Evolutionary conservation across 2,113 vertebrate genomes (phyloP).

Genomic region (Coturnix japonica): DNA sequence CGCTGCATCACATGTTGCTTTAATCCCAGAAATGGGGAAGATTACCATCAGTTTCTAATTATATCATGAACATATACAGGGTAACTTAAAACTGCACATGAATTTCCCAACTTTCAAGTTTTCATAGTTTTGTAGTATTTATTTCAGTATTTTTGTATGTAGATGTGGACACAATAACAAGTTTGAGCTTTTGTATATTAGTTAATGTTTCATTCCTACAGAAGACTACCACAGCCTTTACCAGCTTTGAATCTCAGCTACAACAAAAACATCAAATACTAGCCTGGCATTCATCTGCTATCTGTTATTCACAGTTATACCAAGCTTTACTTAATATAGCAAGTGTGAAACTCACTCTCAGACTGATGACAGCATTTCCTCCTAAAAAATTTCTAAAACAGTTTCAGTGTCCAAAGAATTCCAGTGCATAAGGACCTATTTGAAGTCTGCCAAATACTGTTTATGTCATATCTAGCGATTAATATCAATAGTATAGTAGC

Average conservation of each 20-base stretch:
- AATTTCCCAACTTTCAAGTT: not conserved
- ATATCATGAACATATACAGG: not conserved
- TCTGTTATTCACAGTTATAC: conserved; percentile 31
- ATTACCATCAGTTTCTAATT: not conserved
- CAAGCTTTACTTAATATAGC: not conserved
- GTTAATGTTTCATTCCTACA: not conserved
- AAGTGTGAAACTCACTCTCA: not conserved
- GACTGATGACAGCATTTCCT: not conserved
- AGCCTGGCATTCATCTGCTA: conserved; percentile 22
- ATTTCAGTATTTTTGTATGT: not conserved
- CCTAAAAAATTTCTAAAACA: not conserved
- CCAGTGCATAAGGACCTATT: not conserved
- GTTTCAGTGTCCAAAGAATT: not conserved
- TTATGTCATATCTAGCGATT: no score
- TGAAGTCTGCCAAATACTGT: not conserved
- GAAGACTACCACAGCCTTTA: not conserved
- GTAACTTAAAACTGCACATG: not conserved
- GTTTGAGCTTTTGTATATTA: not conserved
- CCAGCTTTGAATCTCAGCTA: conserved; percentile 40
- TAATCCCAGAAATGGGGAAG: not conserved
- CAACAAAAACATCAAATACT: conserved; percentile 11
- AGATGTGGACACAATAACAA: not conserved
- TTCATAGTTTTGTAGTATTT: not conserved
- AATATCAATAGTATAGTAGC: not conserved
- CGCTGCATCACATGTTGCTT: not conserved